Evolutionary conservation across 2,797 vertebrate genomes (phyloP).

Genomic region (Pogonophryne albipinna): DNA sequence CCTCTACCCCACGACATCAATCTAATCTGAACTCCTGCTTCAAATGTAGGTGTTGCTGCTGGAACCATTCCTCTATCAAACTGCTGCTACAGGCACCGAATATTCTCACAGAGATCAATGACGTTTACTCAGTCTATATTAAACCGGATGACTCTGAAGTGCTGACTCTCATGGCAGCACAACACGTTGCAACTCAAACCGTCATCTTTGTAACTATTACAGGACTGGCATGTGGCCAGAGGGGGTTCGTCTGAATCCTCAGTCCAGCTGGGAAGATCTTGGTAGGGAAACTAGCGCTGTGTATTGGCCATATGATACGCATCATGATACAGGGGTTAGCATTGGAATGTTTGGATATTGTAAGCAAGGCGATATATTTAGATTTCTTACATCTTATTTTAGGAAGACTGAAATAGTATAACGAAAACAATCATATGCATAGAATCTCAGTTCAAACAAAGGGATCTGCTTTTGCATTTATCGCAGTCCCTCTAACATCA

Average conservation of each 20-base stretch:
- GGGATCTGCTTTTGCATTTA: too few relatives aligned
- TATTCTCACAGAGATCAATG: neutral
- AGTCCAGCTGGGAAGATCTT: slow-evolving; percentile 22
- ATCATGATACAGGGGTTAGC: too few relatives aligned
- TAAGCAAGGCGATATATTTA: too few relatives aligned
- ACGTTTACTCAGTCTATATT: neutral
- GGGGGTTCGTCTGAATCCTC: slow-evolving; percentile 15
- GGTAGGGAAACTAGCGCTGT: neutral
- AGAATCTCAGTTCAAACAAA: too few relatives aligned
- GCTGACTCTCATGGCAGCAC: neutral
- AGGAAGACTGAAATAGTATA: too few relatives aligned
- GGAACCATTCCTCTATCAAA: neutral
- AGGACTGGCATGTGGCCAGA: slow-evolving; percentile 27
- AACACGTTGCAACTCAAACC: slow-evolving; percentile 9
- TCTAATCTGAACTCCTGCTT: slow-evolving; percentile 2
- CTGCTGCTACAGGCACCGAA: slow-evolving; percentile 3
- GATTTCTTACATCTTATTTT: too few relatives aligned
- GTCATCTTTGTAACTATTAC: slow-evolving; percentile 32
- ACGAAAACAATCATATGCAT: too few relatives aligned
- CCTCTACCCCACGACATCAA: neutral
- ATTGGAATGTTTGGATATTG: too few relatives aligned
- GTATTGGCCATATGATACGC: too few relatives aligned
- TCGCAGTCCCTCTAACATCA: too few relatives aligned
- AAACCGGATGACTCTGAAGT: slow-evolving; percentile 18
- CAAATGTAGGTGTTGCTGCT: neutral